Conservation (phyloP, 2,113 vertebrate species). For the Tichodroma muraria region DNA sequence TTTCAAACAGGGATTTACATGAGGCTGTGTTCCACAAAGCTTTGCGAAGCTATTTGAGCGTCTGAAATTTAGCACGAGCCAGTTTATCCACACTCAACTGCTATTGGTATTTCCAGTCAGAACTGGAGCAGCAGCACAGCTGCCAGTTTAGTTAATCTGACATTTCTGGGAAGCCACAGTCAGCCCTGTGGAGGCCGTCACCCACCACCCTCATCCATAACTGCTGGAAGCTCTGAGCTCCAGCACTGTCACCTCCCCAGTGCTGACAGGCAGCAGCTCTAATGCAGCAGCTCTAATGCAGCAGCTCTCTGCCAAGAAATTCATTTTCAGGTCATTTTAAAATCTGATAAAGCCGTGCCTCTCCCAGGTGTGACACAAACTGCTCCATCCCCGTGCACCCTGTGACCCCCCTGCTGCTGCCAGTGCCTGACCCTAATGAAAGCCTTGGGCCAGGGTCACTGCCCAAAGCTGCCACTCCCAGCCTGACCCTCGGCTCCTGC, state of each 20-base stretch:
- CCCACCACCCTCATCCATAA: not conserved
- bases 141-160: not conserved
- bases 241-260: not conserved
- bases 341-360: not conserved
- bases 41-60: not conserved
- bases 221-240: not conserved
- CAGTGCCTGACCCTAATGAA: rapidly evolving
- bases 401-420: not conserved
- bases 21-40: not conserved
- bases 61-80: not conserved
- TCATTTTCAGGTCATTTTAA: not conserved
- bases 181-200: not conserved
- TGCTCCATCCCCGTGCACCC: rapidly evolving
- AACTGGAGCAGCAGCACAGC: not conserved
- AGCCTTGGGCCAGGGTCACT: not conserved
- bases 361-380: rapidly evolving
- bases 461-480: not conserved
- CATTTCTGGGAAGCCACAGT: not conserved
- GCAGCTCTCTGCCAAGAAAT: not conserved
- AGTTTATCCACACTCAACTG: not conserved
- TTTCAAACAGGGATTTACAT: not conserved
- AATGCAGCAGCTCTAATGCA: not conserved
- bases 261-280: not conserved
- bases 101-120: not conserved
- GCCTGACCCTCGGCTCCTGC: rapidly evolving